Base-by-base conservation (phyloP, 2,797 vertebrate species). In the Eulemur coronatus region DNA sequence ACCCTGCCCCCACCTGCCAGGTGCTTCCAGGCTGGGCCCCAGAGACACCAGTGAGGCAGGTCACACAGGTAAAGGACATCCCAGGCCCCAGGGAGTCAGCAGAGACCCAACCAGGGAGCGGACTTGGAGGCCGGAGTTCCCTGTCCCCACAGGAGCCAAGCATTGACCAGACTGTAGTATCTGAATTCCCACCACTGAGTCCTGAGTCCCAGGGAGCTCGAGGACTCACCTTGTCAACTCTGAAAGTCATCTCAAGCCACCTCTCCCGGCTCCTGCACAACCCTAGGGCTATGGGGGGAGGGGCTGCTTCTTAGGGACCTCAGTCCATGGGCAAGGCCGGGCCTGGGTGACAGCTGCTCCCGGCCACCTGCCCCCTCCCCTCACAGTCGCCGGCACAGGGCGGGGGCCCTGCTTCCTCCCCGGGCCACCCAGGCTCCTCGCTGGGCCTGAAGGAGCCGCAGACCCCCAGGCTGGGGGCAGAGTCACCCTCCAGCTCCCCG, bases 81-180 rank as follows among this genome's bases (percentile, higher is more conserved):
- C 4, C 38, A 4, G 13, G 38, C 7, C 26, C 14, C 52, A 2
- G 10, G 55, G 35, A 35, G 43, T 7, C 5, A 63, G 65, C 46
- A 33, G 17, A n/a, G 33, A 80, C n/a, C 50, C 61, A 78, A 2
- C 14, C 0, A 0, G 5, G 15, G 26, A 57, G 65, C 2, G 0
- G 41, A 3, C 9, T 9, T 70, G 18, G 46, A 14, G 48, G 50
- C 35, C 52, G 46, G 17, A 50, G 33, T 82, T 35, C 55, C 14
- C 33, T 28, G 35, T 26, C 26, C 2, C 33, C 69, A 4, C 2
- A 2, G 38, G n/a, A 33, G 30, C 67, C 4, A 2, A 3, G 33
- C 14, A 13, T 4, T 20, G 26, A n/a, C 41, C 33, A 9, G 2
- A n/a, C 65, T 55, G 28, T 46, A 41, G 26, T 46, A 75, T 5